Percentiles rank a stretch among this genome's conserved stretches.
These are phyloP conservation scores for Eucidaris tribuloides DNA, from an alignment of 35 echinoderm and acorn worm genomes.

Conservation along the genomic window DNA sequence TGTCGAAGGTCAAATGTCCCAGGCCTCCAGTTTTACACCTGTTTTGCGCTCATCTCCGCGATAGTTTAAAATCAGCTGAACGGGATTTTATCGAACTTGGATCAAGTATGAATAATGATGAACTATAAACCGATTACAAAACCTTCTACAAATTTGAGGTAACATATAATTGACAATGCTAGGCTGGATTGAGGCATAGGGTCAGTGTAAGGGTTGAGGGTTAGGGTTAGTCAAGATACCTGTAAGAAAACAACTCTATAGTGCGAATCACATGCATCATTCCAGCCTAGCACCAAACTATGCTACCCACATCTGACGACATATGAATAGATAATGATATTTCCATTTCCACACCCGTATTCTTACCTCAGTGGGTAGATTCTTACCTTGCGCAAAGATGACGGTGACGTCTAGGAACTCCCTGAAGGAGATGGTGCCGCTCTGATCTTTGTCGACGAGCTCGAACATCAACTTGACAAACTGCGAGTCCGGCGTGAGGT, in stretches of 20 bases:
- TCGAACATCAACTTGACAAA: constrained; percentile 85
- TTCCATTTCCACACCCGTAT: no score
- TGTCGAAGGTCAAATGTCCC: no score
- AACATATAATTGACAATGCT: no score
- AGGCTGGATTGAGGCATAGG: neutral
- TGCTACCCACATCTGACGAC: neutral
- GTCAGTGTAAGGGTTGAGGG: neutral
- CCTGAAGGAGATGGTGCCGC: constrained; percentile 70
- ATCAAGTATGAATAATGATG: no score
- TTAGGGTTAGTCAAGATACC: neutral
- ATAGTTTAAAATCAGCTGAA: no score
- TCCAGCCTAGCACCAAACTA: neutral
- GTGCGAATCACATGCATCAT: neutral
- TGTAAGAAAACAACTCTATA: neutral
- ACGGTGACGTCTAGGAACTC: constrained; percentile 69
- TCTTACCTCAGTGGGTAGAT: no score
- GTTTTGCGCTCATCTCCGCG: no score
- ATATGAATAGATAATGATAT: neutral
- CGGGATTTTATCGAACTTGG: no score
- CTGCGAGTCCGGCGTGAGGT: constrained; percentile 27
- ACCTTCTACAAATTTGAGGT: no score
- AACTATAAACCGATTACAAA: no score
- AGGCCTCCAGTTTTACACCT: no score
- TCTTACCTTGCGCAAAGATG: constrained; percentile 75
- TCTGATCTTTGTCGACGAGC: constrained; percentile 50